These are phyloP conservation scores for Melanotaenia pygmaea DNA, from an alignment of 2,797 vertebrate species.

Conservation along the genomic window DNA sequence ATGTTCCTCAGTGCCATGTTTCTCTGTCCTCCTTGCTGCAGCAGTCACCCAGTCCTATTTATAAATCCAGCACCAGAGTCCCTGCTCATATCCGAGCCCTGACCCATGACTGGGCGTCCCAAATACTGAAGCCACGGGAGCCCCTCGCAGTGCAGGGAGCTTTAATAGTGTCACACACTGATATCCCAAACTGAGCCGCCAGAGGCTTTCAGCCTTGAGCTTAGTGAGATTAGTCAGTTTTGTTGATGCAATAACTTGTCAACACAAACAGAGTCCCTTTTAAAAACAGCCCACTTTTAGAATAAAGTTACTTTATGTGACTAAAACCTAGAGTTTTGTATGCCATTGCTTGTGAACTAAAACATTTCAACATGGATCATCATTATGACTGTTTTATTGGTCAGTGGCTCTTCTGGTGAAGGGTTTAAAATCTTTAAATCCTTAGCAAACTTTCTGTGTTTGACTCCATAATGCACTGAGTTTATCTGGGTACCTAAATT, in stretches of 20 bases:
- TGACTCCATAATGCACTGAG: not conserved
- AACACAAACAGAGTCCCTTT: not conserved
- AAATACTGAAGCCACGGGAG: conserved; percentile 59
- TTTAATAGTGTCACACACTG: conserved; percentile 36
- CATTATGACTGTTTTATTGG: not conserved
- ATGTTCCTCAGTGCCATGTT: conserved; percentile 57
- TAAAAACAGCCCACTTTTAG: not conserved
- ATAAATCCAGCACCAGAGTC: conserved; percentile 54
- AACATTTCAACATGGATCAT: not conserved
- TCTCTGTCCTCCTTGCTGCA: conserved; percentile 62
- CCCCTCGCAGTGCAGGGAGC: conserved; percentile 31
- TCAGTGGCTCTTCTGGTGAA: not conserved
- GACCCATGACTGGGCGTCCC: conserved; percentile 63
- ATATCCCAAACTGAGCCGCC: conserved; percentile 9
- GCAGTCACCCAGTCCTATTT: conserved; percentile 65
- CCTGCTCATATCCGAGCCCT: conserved; percentile 35
- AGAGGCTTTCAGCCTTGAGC: not conserved
- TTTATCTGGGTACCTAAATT: not conserved
- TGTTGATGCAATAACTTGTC: not conserved
- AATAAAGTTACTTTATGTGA: not conserved
- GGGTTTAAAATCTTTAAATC: not conserved
- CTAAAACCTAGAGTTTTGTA: not conserved
- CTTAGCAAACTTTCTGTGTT: not conserved
- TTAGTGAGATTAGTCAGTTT: not conserved
- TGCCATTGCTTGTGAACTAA: not conserved